These are phyloP conservation scores for Podarcis muralis DNA, from an alignment of 2,113 vertebrate genomes.

Conservation along the genomic window DNA sequence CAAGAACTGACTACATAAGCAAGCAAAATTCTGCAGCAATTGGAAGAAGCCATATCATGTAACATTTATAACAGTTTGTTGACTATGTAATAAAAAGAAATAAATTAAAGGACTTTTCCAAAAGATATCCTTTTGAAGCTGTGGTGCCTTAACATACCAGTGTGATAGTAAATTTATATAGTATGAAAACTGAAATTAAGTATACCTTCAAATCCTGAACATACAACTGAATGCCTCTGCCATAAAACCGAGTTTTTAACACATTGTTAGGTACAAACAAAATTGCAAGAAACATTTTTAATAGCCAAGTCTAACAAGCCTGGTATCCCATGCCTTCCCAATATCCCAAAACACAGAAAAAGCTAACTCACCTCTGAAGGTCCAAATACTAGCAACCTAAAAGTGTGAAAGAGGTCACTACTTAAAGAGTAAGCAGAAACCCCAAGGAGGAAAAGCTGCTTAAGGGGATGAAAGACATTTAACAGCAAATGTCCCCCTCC, in stretches of 20 bases:
- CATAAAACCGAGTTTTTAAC: neutral
- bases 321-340: neutral
- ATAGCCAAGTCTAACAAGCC: neutral
- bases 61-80: neutral
- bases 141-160: neutral
- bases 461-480: neutral
- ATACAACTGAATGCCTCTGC: neutral
- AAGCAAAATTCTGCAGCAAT: neutral
- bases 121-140: neutral
- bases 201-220: neutral
- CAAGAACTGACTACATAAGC: slow-evolving; percentile 38
- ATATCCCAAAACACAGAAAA: neutral
- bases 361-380: neutral
- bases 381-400: neutral
- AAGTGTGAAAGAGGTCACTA: neutral
- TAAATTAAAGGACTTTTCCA: neutral
- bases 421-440: neutral
- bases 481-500: neutral
- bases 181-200: slow-evolving; percentile 16
- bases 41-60: neutral
- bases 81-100: neutral
- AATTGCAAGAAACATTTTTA: neutral
- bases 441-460: neutral
- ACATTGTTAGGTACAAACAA: neutral
- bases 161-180: neutral